Evolutionary conservation across 1,140 invertebrate genomes (phyloP).

Genomic region (Drosophila quadrilineata): DNA sequence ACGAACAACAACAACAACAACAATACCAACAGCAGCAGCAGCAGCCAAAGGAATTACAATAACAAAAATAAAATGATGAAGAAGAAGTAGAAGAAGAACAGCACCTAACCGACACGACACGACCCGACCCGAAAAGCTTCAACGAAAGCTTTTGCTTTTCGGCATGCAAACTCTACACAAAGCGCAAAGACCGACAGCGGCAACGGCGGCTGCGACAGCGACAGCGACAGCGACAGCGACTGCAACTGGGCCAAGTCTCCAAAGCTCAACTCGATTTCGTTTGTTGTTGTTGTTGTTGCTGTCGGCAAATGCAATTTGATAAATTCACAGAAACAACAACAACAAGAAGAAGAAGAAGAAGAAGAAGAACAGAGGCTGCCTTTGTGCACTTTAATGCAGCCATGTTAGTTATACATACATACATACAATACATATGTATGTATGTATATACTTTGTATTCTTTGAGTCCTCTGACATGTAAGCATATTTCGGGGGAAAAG

Average conservation of each 20-base stretch:
- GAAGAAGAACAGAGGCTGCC: no score
- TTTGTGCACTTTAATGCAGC: background rate
- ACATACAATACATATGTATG: no score
- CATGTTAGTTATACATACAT: background rate
- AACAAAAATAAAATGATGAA: constrained; percentile 33
- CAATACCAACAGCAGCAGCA: constrained; percentile 51
- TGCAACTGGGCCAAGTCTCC: constrained; percentile 47
- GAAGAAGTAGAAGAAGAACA: background rate
- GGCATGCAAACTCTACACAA: constrained; percentile 24
- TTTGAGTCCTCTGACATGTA: no score
- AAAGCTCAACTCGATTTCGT: constrained; percentile 35
- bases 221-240: constrained; percentile 12
- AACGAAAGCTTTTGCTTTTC: constrained; percentile 12
- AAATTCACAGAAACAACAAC: no score
- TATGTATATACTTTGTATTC: no score
- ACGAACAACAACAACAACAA: background rate
- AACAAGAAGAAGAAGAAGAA: no score
- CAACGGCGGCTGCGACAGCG: background rate
- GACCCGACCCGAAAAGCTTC: constrained; percentile 8
- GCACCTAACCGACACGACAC: constrained; percentile 9
- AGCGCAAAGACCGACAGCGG: background rate
- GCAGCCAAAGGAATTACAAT: constrained; percentile 16
- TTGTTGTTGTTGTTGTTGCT: no score
- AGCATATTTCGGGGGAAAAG: no score
- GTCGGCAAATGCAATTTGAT: constrained; percentile 32